Evolutionary conservation across 2,797 vertebrate species (phyloP), one percentile per base, ranked within the genome.

Genomic region (Vipera latastei): DNA sequence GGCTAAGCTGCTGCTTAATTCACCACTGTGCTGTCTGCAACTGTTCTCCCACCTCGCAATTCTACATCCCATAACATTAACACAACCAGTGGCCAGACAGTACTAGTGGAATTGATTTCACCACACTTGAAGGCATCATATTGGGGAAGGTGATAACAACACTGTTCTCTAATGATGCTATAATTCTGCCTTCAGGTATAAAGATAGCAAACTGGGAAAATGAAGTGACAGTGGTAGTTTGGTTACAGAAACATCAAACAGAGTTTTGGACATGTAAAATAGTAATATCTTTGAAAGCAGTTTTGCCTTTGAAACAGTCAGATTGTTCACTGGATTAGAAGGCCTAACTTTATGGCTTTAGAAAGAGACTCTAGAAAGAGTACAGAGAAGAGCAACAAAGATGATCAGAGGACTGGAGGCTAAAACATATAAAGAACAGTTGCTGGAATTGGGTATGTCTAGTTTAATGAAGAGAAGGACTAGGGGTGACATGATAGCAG

Each of bases 221-320:
- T 16, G 28, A 69, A 48, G 59, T 32, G 57, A 44, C 5, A 13
- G 18, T 63, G 26, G 69, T 73, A 57, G 38, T 14, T 90, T 28
- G 60, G 48, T 56, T 63, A 38, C 26, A 63, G 73, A 65, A 90
- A 92, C 14, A 26, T 87, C 56, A 55, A 32, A 8, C 32, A 26
- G 55, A 53, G 9, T 55, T 48, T 87, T 69, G 25, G 26, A 56
- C 13, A 87, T 60, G 38, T 87, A 91, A 73, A 87, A 90, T 61
- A 88, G 38, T 63, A 89, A 91, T 88, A 92, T 2, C 90, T 92
- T 86, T 55, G 60, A 88, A 92, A 61, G 56, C 94, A 3, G 32
- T 95, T 92, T 61, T 69, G 63, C 87, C 53, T 22, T 93, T n/a
- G 90, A n/a, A 73, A 95, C 53, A 91, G 44, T 44, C 91, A 90